phyloP scores from a whole-genome alignment of 2,797 vertebrate species.

The Anguilla marmorata region DNA sequence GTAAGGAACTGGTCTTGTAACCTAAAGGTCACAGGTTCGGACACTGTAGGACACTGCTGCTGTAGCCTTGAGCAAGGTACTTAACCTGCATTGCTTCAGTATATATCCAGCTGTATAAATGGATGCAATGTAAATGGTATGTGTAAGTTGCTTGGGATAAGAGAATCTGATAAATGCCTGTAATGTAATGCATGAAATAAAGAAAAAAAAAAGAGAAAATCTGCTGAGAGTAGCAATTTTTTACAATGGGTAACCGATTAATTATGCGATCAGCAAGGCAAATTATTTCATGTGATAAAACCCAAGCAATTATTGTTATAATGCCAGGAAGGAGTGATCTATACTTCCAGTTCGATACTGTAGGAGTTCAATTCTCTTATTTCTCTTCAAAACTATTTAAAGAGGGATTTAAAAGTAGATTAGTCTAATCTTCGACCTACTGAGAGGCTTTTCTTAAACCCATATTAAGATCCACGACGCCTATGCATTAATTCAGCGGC shows the following conservation, averaged over 20 bases:
- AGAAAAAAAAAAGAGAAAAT: background rate
- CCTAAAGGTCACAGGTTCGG: no score
- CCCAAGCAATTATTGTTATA: background rate
- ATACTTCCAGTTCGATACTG: background rate
- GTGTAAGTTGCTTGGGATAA: no score
- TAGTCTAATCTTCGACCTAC: slow-evolving; percentile 31
- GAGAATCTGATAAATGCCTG: no score
- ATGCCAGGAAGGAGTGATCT: background rate
- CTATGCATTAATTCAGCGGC: slow-evolving; percentile 15
- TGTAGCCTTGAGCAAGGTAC: no score
- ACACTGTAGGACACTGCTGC: no score
- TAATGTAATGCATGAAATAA: background rate
- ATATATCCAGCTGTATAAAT: no score
- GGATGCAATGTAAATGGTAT: no score
- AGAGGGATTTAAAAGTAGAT: slow-evolving; percentile 39
- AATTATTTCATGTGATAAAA: background rate
- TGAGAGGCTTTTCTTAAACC: slow-evolving; percentile 26
- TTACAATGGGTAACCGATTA: slow-evolving; percentile 29
- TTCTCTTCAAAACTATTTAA: slow-evolving; percentile 31
- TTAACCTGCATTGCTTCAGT: no score
- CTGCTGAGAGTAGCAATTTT: background rate
- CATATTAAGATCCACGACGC: slow-evolving; percentile 33
- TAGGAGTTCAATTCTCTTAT: slow-evolving; percentile 25
- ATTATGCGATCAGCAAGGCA: slow-evolving; percentile 40
- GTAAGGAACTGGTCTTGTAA: no score